Percentiles rank a stretch among this genome's conserved stretches.
Conservation (phyloP, 2,113 vertebrate genomes). For the Grammomys surdaster region DNA sequence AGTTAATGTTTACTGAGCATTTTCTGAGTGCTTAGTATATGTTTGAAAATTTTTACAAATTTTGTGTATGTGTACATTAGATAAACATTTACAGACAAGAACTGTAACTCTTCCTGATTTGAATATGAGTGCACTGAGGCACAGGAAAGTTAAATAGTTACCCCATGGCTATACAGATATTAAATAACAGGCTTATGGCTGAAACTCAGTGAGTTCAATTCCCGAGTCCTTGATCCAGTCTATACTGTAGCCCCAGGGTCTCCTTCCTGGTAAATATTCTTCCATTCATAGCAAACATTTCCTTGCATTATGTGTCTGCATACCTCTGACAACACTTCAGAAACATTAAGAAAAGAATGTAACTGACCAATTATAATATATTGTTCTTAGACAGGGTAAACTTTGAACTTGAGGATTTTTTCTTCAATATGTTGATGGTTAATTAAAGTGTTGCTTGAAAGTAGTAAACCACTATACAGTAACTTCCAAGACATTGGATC, state of each 20-base stretch:
- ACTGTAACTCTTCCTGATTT: conserved; percentile 11
- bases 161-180: background rate
- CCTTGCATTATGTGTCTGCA: background rate
- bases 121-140: conserved; percentile 25
- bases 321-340: background rate
- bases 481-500: conserved; percentile 41
- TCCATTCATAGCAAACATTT: background rate
- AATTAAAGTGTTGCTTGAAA: background rate
- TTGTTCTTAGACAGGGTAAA: background rate
- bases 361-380: background rate
- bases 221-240: background rate
- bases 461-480: background rate
- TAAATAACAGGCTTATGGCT: background rate
- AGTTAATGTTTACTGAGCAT: background rate
- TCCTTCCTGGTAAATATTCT: conserved; percentile 29
- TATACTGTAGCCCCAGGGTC: background rate
- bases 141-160: background rate
- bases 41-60: background rate
- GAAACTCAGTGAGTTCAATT: conserved; percentile 1
- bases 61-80: conserved; percentile 39
- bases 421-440: conserved; percentile 31
- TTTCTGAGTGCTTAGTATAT: background rate
- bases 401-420: conserved; percentile 53
- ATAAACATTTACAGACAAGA: background rate
- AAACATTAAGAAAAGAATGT: background rate